Evolutionary conservation across 2,888 invertebrate genomes (phyloP), one percentile per base, ranked within the genome.

Genomic region (Baccha elongata): DNA sequence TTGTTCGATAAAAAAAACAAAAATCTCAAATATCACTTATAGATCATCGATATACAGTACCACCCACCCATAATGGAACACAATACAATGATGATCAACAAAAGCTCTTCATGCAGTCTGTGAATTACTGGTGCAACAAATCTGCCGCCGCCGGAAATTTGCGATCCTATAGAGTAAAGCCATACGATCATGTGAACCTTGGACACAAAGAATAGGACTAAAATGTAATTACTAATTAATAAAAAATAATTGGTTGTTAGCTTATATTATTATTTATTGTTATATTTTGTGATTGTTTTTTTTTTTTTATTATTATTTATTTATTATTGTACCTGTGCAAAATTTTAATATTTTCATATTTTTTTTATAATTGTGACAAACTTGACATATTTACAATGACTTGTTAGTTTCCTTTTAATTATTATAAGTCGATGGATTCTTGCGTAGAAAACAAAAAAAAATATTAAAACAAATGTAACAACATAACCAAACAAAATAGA

Each of bases 81-180:
- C 58, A 58, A 58, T 58, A 48, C 69, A 69, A 26, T 69, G 69
- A 69, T 37, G 69, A 69, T 37, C 69, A 69, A 48, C 69, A 69
- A 69, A 69, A 69, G 35, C 69, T 69, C 58, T 58, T 69, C 26
- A 69, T 69, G 69, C 69, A 69, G 58, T 69, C 69, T 19, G 58
- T 69, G 69, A 69, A 69, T 69, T 69, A 69, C 35, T 69, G 69
- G 69, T 58, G 58, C 69, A 69, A 69, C 58, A 69, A 69, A 69
- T 58, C 69, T 11, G 48, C 55, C 8, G 48, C 55, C 8, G 58
- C 69, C 35, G 69, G 69, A 58, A 35, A 55, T 37, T 26, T 58
- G 55, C 46, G 69, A 35, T 48, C 68, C 40, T 68, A 48, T 48
- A 69, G 69, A 58, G 46, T 69, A 48, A 69, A 69, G 58, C 69